A percentile compares a stretch with the other conserved stretches of the same genome.
Conservation (phyloP, 2,888 invertebrate genomes). For the Agrenia bidenticulata region DNA sequence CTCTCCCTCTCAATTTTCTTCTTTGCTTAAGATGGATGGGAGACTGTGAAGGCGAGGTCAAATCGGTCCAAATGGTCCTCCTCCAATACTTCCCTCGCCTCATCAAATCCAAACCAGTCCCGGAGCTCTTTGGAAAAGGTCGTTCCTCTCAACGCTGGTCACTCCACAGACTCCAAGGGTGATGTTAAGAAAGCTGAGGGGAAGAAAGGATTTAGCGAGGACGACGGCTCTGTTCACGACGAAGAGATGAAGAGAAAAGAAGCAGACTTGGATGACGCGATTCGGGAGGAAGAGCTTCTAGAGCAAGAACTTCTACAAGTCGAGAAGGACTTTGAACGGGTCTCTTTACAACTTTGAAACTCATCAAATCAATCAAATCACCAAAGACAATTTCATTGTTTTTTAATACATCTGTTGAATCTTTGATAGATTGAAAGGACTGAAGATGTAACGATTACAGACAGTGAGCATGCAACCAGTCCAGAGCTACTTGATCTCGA, state of each 20-base stretch:
- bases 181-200: background rate
- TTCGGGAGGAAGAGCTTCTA: conserved; percentile 63
- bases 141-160: background rate
- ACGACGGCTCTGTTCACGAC: conserved; percentile 57
- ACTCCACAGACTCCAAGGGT: background rate
- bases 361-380: too few relatives aligned
- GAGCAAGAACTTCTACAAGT: conserved; percentile 62
- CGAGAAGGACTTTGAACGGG: conserved; percentile 57
- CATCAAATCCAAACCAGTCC: conserved; percentile 20
- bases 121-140: conserved; percentile 24
- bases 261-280: conserved; percentile 59
- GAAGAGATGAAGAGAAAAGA: conserved; percentile 62
- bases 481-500: conserved; percentile 77
- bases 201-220: background rate
- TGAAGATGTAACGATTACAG: conserved; percentile 37
- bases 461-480: conserved; percentile 41
- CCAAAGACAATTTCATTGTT: background rate
- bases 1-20: too few relatives aligned
- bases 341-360: too few relatives aligned
- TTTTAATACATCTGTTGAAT: too few relatives aligned
- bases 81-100: conserved; percentile 40
- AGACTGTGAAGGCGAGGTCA: conserved; percentile 48
- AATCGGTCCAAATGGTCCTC: conserved; percentile 49
- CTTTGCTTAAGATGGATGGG: conserved; percentile 52
- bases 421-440: background rate